phyloP scores from a whole-genome alignment of 2,797 vertebrate genomes.

The Xerus rutilus region DNA sequence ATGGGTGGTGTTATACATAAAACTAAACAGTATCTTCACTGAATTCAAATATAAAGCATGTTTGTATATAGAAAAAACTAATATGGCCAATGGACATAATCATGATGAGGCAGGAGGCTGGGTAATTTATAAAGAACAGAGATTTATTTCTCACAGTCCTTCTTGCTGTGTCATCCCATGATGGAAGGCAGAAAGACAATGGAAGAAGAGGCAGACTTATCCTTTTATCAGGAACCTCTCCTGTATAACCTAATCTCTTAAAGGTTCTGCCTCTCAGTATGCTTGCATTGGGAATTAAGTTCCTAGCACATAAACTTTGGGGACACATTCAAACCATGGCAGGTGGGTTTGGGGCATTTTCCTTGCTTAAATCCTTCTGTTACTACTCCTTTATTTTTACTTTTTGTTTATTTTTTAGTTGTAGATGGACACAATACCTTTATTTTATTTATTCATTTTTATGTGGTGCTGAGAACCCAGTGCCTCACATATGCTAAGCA shows the following conservation, averaged over 20 bases:
- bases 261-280: background rate
- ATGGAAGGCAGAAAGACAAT: background rate
- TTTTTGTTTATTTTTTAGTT: background rate
- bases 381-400: background rate
- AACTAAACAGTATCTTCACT: background rate
- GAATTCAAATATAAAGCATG: background rate
- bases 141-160: background rate
- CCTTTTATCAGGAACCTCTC: background rate
- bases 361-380: background rate
- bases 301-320: background rate
- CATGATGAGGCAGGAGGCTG: background rate
- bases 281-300: background rate
- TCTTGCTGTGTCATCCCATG: background rate
- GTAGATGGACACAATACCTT: no score
- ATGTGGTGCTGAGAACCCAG: no score
- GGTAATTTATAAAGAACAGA: background rate
- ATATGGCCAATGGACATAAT: background rate
- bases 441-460: no score
- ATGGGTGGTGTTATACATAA: background rate
- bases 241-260: background rate
- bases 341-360: background rate
- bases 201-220: background rate
- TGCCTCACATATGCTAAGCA: no score
- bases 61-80: background rate
- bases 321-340: background rate